Percentiles rank a stretch among this genome's conserved stretches.
Conservation (phyloP, 2,888 invertebrate genomes). For the Nomada fucata region DNA sequence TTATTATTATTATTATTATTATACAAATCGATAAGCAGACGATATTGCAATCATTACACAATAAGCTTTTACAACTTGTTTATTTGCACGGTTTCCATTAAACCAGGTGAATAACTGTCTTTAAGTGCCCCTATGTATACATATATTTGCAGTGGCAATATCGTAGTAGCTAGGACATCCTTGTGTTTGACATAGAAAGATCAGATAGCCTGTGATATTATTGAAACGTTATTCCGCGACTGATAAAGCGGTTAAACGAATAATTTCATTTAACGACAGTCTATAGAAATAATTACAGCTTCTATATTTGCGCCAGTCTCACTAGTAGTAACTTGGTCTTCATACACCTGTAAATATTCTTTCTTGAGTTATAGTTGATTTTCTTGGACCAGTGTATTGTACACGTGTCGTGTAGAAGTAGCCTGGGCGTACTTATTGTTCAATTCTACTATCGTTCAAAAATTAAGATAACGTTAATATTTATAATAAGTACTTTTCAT, state of each 20-base stretch:
- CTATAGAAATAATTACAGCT: constrained; percentile 52
- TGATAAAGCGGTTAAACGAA: constrained; percentile 33
- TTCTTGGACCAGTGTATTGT: neutral
- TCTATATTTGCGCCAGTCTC: constrained; percentile 24
- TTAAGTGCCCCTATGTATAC: neutral
- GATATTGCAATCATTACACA: too few species aligned
- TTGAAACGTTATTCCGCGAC: constrained; percentile 40
- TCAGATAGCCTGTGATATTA: constrained; percentile 25
- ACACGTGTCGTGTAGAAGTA: neutral
- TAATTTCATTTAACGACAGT: constrained; percentile 24
- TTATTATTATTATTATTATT: too few species aligned
- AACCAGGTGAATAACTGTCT: neutral
- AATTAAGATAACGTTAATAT: too few species aligned
- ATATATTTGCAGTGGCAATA: constrained; percentile 8
- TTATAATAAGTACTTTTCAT: too few species aligned
- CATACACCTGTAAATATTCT: constrained; percentile 1
- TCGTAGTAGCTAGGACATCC: constrained; percentile 12
- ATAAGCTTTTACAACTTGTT: too few species aligned
- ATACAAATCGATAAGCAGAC: too few species aligned
- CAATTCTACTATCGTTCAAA: too few species aligned
- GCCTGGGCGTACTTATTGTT: too few species aligned
- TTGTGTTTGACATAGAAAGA: constrained; percentile 35
- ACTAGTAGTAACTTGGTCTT: neutral
- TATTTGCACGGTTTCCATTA: too few species aligned
- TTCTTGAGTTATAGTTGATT: constrained; percentile 27